Conservation (phyloP, 2,113 vertebrate genomes). For the Osmerus eperlanus region DNA sequence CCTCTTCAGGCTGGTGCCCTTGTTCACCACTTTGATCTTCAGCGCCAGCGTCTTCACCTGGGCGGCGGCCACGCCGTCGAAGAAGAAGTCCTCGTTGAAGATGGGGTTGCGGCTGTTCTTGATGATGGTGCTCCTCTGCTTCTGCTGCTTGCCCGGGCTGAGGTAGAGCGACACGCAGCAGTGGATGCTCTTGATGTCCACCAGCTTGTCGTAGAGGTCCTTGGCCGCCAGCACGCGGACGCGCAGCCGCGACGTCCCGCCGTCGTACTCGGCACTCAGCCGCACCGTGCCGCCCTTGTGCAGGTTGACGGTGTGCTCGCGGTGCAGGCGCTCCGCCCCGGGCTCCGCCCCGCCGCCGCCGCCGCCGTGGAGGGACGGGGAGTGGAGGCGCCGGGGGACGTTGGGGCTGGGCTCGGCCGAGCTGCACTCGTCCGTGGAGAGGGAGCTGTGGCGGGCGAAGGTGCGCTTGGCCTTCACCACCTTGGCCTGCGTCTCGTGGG, state of each 20-base stretch:
- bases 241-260: conserved; percentile 80
- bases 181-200: conserved; percentile 88
- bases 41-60: conserved; percentile 86
- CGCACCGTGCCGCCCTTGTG: conserved; percentile 83
- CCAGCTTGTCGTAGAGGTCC: conserved; percentile 84
- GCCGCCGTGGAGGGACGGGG: conserved; percentile 57
- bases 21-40: conserved; percentile 96
- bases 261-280: conserved; percentile 83
- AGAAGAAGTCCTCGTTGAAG: conserved; percentile 99
- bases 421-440: conserved; percentile 91
- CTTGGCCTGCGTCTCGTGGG: conserved; percentile 91
- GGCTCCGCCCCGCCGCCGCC: conserved; percentile 49
- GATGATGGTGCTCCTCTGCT: conserved; percentile 94
- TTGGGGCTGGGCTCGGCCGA: conserved; percentile 90
- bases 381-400: conserved; percentile 74
- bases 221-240: conserved; percentile 84
- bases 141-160: conserved; percentile 94
- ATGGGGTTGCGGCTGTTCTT: conserved; percentile 94
- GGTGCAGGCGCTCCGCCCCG: conserved; percentile 50
- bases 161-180: conserved; percentile 93
- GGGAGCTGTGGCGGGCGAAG: conserved; percentile 86
- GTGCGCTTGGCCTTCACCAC: conserved; percentile 89
- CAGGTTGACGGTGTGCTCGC: conserved; percentile 80
- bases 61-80: conserved; percentile 81
- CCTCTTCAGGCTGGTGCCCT: conserved; percentile 93